Conservation (phyloP, 30 jellyfish, hydroid and myxozoan species). For the Cassiopea andromeda region DNA sequence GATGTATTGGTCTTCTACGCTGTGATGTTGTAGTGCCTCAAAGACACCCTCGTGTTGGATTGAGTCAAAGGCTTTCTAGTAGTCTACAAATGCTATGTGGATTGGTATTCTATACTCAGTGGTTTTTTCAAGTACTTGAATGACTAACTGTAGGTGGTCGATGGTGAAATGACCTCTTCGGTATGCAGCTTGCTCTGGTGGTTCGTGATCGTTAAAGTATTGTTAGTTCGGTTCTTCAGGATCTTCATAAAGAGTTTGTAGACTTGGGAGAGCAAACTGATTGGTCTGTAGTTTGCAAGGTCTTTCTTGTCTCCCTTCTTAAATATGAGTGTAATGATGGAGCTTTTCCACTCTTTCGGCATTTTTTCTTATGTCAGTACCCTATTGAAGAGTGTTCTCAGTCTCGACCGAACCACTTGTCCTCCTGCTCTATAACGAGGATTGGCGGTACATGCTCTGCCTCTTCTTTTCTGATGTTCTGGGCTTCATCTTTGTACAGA, state of each 20-base stretch:
- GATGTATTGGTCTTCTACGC: not conserved
- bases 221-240: conserved; percentile 39
- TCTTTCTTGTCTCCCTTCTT: too few species aligned
- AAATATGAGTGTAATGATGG: conserved; percentile 53
- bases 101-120: conserved; percentile 40
- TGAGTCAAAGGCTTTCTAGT: conserved; percentile 50
- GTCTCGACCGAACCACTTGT: conserved; percentile 5
- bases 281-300: too few species aligned
- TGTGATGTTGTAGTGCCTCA: conserved; percentile 37
- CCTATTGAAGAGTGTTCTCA: conserved; percentile 30
- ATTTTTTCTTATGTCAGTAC: conserved; percentile 29
- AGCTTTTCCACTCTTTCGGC: conserved; percentile 48
- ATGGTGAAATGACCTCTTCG: too few species aligned
- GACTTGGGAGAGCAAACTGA: conserved; percentile 29
- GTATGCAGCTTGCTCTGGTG: conserved; percentile 59
- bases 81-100: not conserved
- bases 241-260: conserved; percentile 27
- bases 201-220: conserved; percentile 50
- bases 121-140: conserved; percentile 45
- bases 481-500: conserved; percentile 25
- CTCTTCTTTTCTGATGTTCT: conserved; percentile 17
- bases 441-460: conserved; percentile 14
- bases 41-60: conserved; percentile 45
- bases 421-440: conserved; percentile 47
- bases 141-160: not conserved